Conservation (phyloP, 2,113 vertebrate species). For the Catharus bicknelli region DNA sequence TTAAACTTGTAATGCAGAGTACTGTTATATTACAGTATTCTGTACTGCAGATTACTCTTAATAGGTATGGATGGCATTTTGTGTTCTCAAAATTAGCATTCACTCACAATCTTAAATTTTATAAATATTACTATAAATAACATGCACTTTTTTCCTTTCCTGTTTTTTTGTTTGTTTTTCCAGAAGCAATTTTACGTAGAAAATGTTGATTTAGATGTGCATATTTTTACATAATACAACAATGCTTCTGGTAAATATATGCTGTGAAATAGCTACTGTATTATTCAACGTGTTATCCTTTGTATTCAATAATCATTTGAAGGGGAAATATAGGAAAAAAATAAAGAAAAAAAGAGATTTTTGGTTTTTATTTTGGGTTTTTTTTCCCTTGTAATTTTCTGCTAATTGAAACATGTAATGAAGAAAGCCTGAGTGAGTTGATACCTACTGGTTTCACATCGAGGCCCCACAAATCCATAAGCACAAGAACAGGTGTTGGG, state of each 20-base stretch:
- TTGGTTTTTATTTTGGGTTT: background rate
- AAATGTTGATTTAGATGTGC: conserved; percentile 34
- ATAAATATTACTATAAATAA: conserved; percentile 36
- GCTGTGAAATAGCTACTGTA: background rate
- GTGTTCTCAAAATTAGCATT: conserved; percentile 32
- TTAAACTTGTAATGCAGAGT: background rate
- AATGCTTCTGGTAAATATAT: background rate
- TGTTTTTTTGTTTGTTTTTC: conserved; percentile 15
- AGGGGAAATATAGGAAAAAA: background rate
- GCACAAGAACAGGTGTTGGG: conserved; percentile 86
- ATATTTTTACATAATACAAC: conserved; percentile 60
- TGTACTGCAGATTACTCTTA: background rate
- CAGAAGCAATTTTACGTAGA: conserved; percentile 5
- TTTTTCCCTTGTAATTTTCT: background rate
- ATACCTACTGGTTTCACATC: conserved; percentile 81
- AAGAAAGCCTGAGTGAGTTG: background rate
- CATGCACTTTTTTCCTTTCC: background rate
- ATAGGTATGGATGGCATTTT: background rate
- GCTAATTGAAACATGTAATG: background rate
- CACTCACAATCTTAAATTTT: conserved; percentile 5
- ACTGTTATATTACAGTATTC: background rate
- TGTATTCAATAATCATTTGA: background rate
- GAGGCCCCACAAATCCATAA: conserved; percentile 88
- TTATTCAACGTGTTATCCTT: background rate
- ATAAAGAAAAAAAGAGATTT: background rate